A percentile compares a stretch with the other conserved stretches of the same genome.
These are phyloP conservation scores for Panagrolaimus sp. DNA, from an alignment of 1,140 invertebrate genomes.

Conservation along the genomic window DNA sequence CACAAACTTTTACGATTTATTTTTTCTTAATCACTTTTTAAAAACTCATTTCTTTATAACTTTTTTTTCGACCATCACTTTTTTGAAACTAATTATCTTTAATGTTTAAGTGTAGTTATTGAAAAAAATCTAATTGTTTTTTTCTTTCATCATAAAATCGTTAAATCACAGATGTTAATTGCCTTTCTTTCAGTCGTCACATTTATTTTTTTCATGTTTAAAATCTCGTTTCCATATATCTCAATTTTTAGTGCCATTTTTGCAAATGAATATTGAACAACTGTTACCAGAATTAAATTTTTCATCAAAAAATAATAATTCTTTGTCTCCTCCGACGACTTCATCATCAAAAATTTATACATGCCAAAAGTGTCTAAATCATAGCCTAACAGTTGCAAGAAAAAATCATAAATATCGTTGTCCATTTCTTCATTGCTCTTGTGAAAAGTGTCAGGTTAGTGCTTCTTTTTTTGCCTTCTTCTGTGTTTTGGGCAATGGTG, in stretches of 20 bases:
- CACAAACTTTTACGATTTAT: too few species aligned
- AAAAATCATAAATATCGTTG: conserved; percentile 14
- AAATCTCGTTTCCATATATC: neutral
- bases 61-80: too few species aligned
- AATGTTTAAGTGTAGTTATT: conserved; percentile 1
- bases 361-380: conserved; percentile 1
- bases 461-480: neutral
- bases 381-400: neutral
- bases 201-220: too few species aligned
- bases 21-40: too few species aligned
- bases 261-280: conserved; percentile 15
- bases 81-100: neutral
- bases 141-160: neutral
- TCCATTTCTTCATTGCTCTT: neutral
- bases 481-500: neutral
- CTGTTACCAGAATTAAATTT: neutral
- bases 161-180: neutral
- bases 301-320: neutral
- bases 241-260: conserved; percentile 3
- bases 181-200: too few species aligned
- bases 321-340: too few species aligned
- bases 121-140: neutral
- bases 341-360: neutral
- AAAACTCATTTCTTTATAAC: too few species aligned
- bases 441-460: neutral